These are phyloP conservation scores for Ceratoteleas bidentatus DNA, from an alignment of 1,140 invertebrate species.

Conservation along the genomic window DNA sequence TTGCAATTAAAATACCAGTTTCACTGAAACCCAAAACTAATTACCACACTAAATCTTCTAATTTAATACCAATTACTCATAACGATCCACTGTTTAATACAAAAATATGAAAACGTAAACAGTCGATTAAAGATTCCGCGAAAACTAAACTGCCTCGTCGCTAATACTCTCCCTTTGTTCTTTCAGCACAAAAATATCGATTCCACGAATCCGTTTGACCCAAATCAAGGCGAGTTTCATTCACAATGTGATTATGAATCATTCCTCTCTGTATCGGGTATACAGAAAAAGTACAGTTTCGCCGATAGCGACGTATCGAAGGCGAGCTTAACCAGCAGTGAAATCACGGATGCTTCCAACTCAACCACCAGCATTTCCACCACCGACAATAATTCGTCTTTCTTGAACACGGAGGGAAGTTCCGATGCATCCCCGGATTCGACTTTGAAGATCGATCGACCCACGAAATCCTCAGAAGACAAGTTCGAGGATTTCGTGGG, in stretches of 20 bases:
- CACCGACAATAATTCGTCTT: constrained; percentile 76
- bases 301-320: constrained; percentile 79
- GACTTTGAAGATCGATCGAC: constrained; percentile 73
- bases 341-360: constrained; percentile 77
- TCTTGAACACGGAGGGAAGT: constrained; percentile 76
- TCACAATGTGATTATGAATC: constrained; percentile 48
- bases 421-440: constrained; percentile 75
- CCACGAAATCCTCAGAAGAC: no score
- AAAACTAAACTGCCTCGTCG: no score
- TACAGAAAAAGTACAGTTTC: constrained; percentile 78
- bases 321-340: constrained; percentile 76
- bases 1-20: no score
- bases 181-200: constrained; percentile 23
- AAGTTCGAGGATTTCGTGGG: no score
- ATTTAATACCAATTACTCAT: no score
- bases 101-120: no score
- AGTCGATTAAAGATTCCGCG: no score
- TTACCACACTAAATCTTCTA: no score
- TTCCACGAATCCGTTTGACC: constrained; percentile 5
- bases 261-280: constrained; percentile 58
- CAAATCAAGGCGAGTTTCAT: constrained; percentile 31
- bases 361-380: constrained; percentile 68
- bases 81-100: no score
- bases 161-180: constrained; percentile 4
- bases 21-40: no score